Conservation (phyloP, 1,140 invertebrate species). For the Meloidogyne hapla region DNA sequence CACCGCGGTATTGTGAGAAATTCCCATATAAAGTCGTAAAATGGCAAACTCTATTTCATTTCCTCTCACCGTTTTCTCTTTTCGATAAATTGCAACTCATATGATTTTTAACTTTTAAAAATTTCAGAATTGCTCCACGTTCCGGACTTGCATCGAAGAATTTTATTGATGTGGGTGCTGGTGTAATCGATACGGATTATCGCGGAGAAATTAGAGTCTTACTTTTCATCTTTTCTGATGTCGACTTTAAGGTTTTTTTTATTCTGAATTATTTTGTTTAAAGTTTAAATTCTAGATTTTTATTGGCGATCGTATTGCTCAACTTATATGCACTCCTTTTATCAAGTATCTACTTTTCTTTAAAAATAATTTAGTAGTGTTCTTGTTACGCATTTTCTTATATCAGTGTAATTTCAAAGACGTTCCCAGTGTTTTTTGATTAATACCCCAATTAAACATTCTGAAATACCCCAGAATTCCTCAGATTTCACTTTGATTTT, state of each 20-base stretch:
- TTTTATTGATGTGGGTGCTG: constrained; percentile 93
- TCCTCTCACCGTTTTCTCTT: no score
- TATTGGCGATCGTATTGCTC: constrained; percentile 88
- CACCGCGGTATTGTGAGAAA: no score
- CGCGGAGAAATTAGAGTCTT: constrained; percentile 89
- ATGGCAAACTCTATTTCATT: no score
- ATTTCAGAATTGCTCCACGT: constrained; percentile 78
- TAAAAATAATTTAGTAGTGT: not conserved
- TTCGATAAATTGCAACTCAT: no score
- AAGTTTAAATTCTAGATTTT: constrained; percentile 61
- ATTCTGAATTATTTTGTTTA: not conserved
- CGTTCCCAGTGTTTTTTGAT: no score
- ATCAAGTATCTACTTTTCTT: not conserved
- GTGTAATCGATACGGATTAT: constrained; percentile 88
- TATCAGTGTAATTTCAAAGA: no score
- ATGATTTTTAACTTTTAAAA: not conserved
- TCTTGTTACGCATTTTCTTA: no score
- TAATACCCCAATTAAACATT: no score
- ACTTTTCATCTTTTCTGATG: constrained; percentile 82
- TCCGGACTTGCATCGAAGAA: constrained; percentile 92
- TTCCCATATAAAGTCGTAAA: no score
- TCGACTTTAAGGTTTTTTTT: constrained; percentile 74
- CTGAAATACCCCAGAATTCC: no score
- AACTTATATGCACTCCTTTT: constrained; percentile 73
- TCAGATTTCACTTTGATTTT: no score